Conservation (phyloP, 1,140 invertebrate genomes). For the Oryctes rhinoceros region DNA sequence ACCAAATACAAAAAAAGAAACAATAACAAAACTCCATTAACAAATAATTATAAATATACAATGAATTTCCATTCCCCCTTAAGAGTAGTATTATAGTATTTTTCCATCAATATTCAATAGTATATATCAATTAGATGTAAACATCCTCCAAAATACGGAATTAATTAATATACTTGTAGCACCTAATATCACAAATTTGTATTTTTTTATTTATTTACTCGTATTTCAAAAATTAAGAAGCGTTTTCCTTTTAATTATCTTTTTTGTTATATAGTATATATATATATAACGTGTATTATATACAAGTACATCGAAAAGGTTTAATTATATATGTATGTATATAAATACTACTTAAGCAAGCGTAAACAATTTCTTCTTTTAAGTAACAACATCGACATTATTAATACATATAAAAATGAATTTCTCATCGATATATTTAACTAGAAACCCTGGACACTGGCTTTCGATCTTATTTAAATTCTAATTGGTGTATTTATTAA, state of each 20-base stretch:
- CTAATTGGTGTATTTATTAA: too few species aligned
- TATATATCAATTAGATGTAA: constrained; percentile 1
- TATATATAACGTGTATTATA: constrained; percentile 47
- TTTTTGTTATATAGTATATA: constrained; percentile 41
- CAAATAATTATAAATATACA: too few species aligned
- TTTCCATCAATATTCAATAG: neutral
- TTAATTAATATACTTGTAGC: constrained; percentile 5
- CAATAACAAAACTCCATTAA: neutral
- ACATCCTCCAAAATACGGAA: neutral
- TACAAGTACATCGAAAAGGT: constrained; percentile 47
- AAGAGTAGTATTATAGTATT: too few species aligned
- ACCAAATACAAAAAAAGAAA: neutral
- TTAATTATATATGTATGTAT: constrained; percentile 42
- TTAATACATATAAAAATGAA: too few species aligned
- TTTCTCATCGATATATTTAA: neutral
- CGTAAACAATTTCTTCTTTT: constrained; percentile 37
- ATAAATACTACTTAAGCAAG: constrained; percentile 46
- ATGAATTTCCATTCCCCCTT: too few species aligned
- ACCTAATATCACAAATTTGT: constrained; percentile 13
- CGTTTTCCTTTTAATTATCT: neutral
- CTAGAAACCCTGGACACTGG: neutral
- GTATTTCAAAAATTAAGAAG: constrained; percentile 12
- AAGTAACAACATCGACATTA: too few species aligned
- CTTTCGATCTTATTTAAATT: too few species aligned
- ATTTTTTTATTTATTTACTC: neutral